These are phyloP conservation scores for Lasioglossum albipes DNA, from an alignment of 1,140 invertebrate species.

Conservation along the genomic window DNA sequence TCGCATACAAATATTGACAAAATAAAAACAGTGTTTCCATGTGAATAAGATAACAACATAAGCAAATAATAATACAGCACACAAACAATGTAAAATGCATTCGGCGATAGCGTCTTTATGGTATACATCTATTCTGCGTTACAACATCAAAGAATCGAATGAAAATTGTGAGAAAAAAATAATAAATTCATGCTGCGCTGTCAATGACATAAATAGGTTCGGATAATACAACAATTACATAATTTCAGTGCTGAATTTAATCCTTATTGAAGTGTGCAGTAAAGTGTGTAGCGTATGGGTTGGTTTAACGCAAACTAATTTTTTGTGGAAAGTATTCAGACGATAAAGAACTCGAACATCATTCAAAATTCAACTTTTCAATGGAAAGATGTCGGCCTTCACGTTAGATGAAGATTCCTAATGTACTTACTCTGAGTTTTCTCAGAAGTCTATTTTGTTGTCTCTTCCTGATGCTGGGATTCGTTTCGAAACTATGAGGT, in stretches of 20 bases:
- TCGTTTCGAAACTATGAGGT: slow-evolving; percentile 98
- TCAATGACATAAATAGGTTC: slow-evolving; percentile 9
- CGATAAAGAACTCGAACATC: too few species aligned
- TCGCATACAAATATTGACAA: slow-evolving; percentile 15
- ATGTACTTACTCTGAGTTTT: slow-evolving; percentile 87
- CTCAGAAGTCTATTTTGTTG: slow-evolving; percentile 96
- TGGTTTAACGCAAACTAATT: too few species aligned
- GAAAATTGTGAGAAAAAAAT: not conserved
- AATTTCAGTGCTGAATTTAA: too few species aligned
- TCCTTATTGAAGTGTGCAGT: too few species aligned
- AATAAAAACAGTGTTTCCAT: slow-evolving; percentile 36
- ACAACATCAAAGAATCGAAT: not conserved
- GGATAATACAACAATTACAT: too few species aligned
- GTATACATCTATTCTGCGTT: not conserved
- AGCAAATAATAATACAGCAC: slow-evolving; percentile 45
- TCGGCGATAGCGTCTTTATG: slow-evolving; percentile 14
- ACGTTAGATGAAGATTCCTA: too few species aligned
- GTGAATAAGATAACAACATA: slow-evolving; percentile 18
- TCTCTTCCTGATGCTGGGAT: slow-evolving; percentile 96
- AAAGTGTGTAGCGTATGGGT: too few species aligned
- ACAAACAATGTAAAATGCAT: slow-evolving; percentile 61
- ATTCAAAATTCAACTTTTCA: too few species aligned
- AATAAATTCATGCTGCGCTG: slow-evolving; percentile 35
- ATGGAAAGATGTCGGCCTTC: too few species aligned
- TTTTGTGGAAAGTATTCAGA: too few species aligned